Base-by-base conservation (phyloP, 2,888 invertebrate species). In the Sabatieria punctata region DNA sequence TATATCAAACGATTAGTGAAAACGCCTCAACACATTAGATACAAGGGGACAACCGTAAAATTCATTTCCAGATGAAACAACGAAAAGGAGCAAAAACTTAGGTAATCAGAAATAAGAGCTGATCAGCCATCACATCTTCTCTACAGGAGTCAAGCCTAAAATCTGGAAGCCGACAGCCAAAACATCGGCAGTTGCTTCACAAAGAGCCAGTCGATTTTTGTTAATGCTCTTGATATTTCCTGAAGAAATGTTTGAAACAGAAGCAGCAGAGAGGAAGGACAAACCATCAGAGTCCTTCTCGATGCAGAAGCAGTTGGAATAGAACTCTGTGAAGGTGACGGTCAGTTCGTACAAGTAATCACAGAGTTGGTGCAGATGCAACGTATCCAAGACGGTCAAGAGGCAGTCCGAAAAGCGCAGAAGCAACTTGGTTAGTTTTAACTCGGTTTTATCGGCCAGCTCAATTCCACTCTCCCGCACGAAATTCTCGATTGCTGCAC, bases 261-360 rank as follows among this genome's bases (percentile, higher is more conserved):
- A 11, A 33, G 11, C n/a, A n/a, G n/a, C 33, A 33, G 11, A 33
- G n/a, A 13, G n/a, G n/a, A 33, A 11, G 11, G 11, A 33, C 11
- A 18, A 18, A 38, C 38, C 38, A 8, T 38, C 38, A 8, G 77
- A 74, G 67, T 91, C 81, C 66, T 86, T 91, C 66, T 93, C 88
- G 43, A 99, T 79, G 65, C 95, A 95, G 64, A 95, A 97, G 68
- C 97, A 99, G 58, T 75, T 78, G 64, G 93, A 91, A 68, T 99
- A 97, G 69, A 99, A 97, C 66, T 99, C 97, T 0, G 85, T 80
- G 65, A 95, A 97, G 1, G 78, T 75, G 4, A 83, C 79, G n/a
- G 85, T 78, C 46, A 95, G 77, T 61, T 95, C 91, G 69, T 89
- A 99, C 52, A 93, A 75, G 67, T 81, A 93, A 65, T 95, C 95